Base-by-base conservation (phyloP, 2,888 invertebrate genomes). In the Metacarcinus magister region DNA sequence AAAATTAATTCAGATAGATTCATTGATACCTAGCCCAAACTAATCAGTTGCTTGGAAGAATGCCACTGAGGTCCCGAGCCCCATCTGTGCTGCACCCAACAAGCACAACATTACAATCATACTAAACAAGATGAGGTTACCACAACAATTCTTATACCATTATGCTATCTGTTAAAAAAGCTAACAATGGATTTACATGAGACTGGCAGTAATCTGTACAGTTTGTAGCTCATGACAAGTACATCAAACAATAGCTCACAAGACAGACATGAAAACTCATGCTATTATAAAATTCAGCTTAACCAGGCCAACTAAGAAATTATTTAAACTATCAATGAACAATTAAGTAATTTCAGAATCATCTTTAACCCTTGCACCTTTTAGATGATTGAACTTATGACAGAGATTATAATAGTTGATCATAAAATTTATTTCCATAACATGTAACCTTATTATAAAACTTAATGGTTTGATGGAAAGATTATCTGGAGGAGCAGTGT, bases 151-250 rank as follows among this genome's bases (percentile, higher is more conserved):
- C 87, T 90, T 96, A 92, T 87, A 92, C 82, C 95, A 96, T 95
- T 93, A 95, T 95, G 92, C 96, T 95, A 95, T 44, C 60, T 95
- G n/a, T 87, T 48, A 95, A 96, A 95, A 93, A 87, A 89, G 75
- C 92, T 93, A 96, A 96, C 92, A 95, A 94, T 60, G 93, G 43
- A 95, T 75, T 93, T 95, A 67, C 75, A 93, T 92, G 44, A 93
- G 95, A 95, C 93, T 96, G 94, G 96, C 95, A 96, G 93, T 95
- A 95, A 89, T 93, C 93, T 96, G 96, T 96, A 96, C 96, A 96
- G 32, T 92, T 67, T 95, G 75, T 28, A 96, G 44, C 92, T 91
- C 46, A 94, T 89, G 43, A 92, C 60, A 48, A 95, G 90, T 46
- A 96, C 96, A 96, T 96, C 96, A 96, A 96, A 96, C 92, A 92